phyloP scores from a whole-genome alignment of 2,113 vertebrate species.

The Panthera uncia region DNA sequence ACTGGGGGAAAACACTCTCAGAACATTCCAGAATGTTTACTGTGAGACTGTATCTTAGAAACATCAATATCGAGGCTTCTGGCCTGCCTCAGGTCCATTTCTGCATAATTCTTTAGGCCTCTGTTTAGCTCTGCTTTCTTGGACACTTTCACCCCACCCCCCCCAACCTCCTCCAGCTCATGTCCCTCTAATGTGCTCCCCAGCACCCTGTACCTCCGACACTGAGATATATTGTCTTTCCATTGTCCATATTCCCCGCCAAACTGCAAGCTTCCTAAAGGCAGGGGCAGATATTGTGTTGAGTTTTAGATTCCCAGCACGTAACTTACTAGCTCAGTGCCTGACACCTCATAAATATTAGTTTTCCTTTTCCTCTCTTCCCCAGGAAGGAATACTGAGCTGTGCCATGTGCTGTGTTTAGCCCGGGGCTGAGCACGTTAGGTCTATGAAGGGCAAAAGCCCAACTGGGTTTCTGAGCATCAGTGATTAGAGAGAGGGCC shows the following conservation, averaged over 20 bases:
- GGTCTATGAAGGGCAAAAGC: neutral
- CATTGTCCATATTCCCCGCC: neutral
- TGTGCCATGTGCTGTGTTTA: no score
- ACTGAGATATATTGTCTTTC: neutral
- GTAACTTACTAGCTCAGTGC: neutral
- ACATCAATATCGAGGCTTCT: neutral
- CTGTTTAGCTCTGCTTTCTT: neutral
- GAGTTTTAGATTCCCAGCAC: neutral
- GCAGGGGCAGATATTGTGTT: neutral
- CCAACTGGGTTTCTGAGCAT: neutral
- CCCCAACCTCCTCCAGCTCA: neutral
- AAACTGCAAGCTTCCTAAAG: neutral
- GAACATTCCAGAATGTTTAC: neutral
- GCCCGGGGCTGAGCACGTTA: neutral
- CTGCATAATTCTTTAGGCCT: neutral
- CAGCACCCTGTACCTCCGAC: neutral
- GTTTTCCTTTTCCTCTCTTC: neutral
- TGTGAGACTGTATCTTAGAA: neutral
- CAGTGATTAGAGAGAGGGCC: neutral
- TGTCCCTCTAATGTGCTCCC: neutral
- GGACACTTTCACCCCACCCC: neutral
- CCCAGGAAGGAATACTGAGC: neutral
- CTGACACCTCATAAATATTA: neutral
- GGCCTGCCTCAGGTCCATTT: neutral
- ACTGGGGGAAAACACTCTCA: neutral